Conservation (phyloP, 2,797 vertebrate species). For the Manis crassicaudata region DNA sequence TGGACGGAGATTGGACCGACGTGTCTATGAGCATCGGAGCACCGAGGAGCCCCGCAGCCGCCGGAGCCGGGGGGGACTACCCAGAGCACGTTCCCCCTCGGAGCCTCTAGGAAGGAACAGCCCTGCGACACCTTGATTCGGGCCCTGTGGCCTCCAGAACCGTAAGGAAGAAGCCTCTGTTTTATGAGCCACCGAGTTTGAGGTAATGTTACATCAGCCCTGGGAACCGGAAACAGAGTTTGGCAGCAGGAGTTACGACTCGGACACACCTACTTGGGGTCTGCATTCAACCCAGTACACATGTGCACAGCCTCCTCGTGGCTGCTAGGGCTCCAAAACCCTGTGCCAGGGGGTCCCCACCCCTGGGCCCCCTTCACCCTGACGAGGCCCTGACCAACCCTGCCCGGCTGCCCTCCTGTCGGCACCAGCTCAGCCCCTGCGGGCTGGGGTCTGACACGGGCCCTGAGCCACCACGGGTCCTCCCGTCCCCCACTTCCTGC, state of each 20-base stretch:
- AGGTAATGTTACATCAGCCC: background rate
- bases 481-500: fast-evolving
- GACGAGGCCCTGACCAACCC: background rate
- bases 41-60: too few relatives aligned
- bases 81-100: background rate
- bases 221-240: background rate
- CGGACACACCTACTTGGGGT: background rate
- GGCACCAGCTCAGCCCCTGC: fast-evolving
- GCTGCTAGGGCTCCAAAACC: background rate
- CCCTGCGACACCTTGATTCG: background rate
- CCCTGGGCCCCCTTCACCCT: background rate
- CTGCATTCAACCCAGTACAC: background rate
- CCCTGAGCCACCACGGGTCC: fast-evolving
- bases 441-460: background rate
- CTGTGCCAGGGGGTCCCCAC: background rate
- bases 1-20: background rate
- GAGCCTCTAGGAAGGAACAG: background rate
- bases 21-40: background rate
- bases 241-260: background rate
- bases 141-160: background rate
- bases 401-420: background rate
- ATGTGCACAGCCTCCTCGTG: background rate
- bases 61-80: background rate
- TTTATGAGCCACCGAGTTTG: background rate
- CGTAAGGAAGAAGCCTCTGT: background rate